phyloP scores from a whole-genome alignment of 2,888 invertebrate genomes.

The Atrina japonica region DNA sequence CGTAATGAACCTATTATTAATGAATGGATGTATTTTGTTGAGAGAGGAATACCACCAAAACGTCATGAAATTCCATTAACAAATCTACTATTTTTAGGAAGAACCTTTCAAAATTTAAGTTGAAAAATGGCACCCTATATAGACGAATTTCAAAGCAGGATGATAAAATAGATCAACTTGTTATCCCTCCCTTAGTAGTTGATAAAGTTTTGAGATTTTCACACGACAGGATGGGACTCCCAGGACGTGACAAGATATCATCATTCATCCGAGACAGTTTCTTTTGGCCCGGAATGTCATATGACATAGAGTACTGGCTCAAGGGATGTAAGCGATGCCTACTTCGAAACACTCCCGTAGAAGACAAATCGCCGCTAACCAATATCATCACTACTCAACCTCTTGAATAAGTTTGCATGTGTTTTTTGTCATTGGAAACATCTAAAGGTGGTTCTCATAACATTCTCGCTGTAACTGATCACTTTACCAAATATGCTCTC shows the following conservation, averaged over 20 bases:
- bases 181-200: slow-evolving; percentile 18
- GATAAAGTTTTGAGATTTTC: slow-evolving; percentile 13
- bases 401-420: slow-evolving; percentile 34
- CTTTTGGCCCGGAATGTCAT: slow-evolving; percentile 31
- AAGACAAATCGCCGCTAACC: slow-evolving; percentile 28
- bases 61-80: background rate
- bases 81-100: background rate
- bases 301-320: slow-evolving; percentile 15
- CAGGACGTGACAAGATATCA: slow-evolving; percentile 35
- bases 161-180: slow-evolving; percentile 20
- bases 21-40: background rate
- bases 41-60: slow-evolving; percentile 13
- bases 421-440: slow-evolving; percentile 33
- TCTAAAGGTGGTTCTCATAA: slow-evolving; percentile 20
- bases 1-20: slow-evolving; percentile 19
- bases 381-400: slow-evolving; percentile 28
- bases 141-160: slow-evolving; percentile 2
- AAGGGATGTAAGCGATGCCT: slow-evolving; percentile 23
- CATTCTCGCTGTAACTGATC: slow-evolving; percentile 34
- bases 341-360: slow-evolving; percentile 13
- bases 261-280: slow-evolving; percentile 23
- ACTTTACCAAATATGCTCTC: too few relatives aligned
- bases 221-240: slow-evolving; percentile 41
- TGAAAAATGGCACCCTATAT: slow-evolving; percentile 25
- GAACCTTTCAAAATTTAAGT: slow-evolving; percentile 17